phyloP scores from a whole-genome alignment of 1,140 invertebrate genomes.

The Pachyrhynchus sulphureomaculatus region DNA sequence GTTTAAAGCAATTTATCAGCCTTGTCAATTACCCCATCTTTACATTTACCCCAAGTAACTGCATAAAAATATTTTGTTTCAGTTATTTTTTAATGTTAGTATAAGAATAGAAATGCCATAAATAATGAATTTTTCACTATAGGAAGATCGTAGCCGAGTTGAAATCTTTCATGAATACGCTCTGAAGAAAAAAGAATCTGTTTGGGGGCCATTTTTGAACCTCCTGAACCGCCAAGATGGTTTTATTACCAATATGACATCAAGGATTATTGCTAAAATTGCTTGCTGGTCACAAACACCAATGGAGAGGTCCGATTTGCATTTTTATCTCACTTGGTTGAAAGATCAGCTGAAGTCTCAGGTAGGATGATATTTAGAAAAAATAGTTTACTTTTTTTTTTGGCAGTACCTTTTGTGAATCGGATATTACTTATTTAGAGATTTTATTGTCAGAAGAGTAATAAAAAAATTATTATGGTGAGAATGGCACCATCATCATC shows the following conservation, averaged over 20 bases:
- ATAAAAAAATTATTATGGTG: no score
- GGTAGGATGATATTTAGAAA: no score
- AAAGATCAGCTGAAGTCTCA: slow-evolving; percentile 91
- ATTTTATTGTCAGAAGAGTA: no score
- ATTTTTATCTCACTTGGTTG: slow-evolving; percentile 96
- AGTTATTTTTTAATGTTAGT: not conserved
- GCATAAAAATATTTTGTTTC: not conserved
- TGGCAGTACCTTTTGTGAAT: not conserved
- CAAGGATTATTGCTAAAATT: slow-evolving; percentile 95
- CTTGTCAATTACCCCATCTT: no score
- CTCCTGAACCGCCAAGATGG: slow-evolving; percentile 92
- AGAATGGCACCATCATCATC: no score
- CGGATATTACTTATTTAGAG: not conserved
- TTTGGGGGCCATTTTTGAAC: slow-evolving; percentile 96
- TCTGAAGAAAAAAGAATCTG: slow-evolving; percentile 76
- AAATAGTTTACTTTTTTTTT: no score
- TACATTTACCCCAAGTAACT: no score
- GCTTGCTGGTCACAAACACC: slow-evolving; percentile 92
- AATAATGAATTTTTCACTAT: slow-evolving; percentile 38
- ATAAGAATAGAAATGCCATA: not conserved
- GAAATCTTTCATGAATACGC: slow-evolving; percentile 95
- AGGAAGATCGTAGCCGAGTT: slow-evolving; percentile 95
- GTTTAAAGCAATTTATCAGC: no score
- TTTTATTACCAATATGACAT: slow-evolving; percentile 98
- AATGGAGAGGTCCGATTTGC: slow-evolving; percentile 94